These are phyloP conservation scores for Melanotaenia duboulayi DNA, from an alignment of 2,113 vertebrate species.

Conservation along the genomic window DNA sequence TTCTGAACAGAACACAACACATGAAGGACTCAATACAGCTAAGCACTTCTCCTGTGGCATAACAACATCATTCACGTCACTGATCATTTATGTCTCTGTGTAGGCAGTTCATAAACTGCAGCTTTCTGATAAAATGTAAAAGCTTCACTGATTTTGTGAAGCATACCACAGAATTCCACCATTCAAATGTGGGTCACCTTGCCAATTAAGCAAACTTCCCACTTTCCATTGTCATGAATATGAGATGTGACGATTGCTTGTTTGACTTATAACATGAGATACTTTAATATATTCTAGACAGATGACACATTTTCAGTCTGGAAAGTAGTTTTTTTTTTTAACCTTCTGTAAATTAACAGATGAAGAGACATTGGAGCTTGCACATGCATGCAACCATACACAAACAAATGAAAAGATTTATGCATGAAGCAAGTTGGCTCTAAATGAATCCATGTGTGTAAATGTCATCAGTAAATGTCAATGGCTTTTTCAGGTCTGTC, in stretches of 20 bases:
- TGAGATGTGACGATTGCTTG: constrained; percentile 5
- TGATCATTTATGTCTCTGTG: constrained; percentile 21
- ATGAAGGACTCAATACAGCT: constrained; percentile 21
- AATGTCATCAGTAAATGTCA: constrained; percentile 80
- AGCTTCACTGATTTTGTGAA: constrained; percentile 6
- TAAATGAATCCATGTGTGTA: constrained; percentile 69
- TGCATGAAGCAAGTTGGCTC: constrained; percentile 61
- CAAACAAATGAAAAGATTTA: constrained; percentile 50
- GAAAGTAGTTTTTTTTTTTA: constrained; percentile 9
- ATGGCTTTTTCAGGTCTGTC: constrained; percentile 69
- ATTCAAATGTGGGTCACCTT: constrained; percentile 6
- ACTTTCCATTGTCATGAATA: neutral
- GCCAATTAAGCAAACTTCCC: constrained; percentile 12
- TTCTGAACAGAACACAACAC: constrained; percentile 16
- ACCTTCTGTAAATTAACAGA: constrained; percentile 40
- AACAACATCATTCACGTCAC: constrained; percentile 7
- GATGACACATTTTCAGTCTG: constrained; percentile 1
- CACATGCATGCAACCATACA: constrained; percentile 12
- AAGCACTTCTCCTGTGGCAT: constrained; percentile 8
- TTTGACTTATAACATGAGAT: neutral
- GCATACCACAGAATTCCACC: constrained; percentile 1
- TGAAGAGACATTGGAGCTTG: neutral
- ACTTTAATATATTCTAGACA: neutral
- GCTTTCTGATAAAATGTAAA: constrained; percentile 10
- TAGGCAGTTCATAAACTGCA: constrained; percentile 15